phyloP scores from a whole-genome alignment of 1,140 invertebrate species.

The Epicauta chinensis region DNA sequence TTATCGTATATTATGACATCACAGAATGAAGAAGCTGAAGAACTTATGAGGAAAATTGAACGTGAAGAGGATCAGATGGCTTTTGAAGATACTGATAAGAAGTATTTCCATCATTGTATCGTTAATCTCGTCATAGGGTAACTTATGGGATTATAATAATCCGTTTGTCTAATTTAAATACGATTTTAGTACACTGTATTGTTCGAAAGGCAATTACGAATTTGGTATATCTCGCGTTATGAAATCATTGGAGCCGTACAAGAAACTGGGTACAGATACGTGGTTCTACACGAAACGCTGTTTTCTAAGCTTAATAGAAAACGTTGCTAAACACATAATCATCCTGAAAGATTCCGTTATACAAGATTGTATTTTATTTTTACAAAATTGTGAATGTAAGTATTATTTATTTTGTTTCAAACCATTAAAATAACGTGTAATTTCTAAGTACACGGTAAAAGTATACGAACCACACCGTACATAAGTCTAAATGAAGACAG shows the following conservation, averaged over 20 bases:
- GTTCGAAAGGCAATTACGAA: constrained; percentile 98
- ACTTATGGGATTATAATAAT: constrained; percentile 13
- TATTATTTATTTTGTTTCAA: constrained; percentile 1
- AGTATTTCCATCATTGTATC: constrained; percentile 95
- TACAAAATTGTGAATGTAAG: constrained; percentile 81
- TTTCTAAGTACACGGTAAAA: constrained; percentile 64
- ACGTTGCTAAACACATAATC: constrained; percentile 86
- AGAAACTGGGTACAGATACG: constrained; percentile 92
- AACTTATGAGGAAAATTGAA: constrained; percentile 97
- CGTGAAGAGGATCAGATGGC: constrained; percentile 93
- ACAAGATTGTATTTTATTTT: constrained; percentile 85
- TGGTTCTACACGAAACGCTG: constrained; percentile 97
- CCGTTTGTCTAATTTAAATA: neutral
- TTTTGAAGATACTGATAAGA: constrained; percentile 91
- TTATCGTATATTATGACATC: constrained; percentile 99
- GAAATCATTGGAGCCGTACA: constrained; percentile 92
- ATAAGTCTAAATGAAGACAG: constrained; percentile 70
- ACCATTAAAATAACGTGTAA: too few relatives aligned
- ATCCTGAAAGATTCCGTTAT: constrained; percentile 82
- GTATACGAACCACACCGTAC: constrained; percentile 78
- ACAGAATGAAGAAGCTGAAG: constrained; percentile 98
- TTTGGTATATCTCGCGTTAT: constrained; percentile 99
- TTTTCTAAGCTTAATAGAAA: constrained; percentile 89
- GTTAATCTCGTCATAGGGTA: constrained; percentile 97
- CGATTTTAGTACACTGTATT: constrained; percentile 84